A percentile compares a stretch with the other conserved stretches of the same genome.
Evolutionary conservation across 1,140 invertebrate species (phyloP).

Genomic region (Platorchestia sp.): DNA sequence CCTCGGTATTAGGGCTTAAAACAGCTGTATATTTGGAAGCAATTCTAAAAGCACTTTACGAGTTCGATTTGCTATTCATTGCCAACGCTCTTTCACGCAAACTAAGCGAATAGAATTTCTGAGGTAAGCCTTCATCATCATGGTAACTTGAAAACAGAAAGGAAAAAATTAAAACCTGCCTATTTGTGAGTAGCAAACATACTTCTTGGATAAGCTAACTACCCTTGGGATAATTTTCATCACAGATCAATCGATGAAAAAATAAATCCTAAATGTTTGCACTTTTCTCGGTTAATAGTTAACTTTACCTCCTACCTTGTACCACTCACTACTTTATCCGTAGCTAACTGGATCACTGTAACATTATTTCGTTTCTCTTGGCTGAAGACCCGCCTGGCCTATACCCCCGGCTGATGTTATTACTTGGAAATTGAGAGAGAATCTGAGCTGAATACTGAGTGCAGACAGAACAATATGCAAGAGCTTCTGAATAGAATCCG

Average conservation of each 20-base stretch:
- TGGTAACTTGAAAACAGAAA: neutral
- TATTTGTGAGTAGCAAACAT: neutral
- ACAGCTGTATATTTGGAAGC: too few relatives aligned
- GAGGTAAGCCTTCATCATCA: neutral
- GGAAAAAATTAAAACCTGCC: neutral
- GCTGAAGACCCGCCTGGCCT: neutral
- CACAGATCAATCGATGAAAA: too few relatives aligned
- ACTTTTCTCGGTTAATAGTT: neutral
- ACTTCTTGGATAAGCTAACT: neutral
- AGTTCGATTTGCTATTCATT: neutral
- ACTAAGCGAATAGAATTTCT: too few relatives aligned
- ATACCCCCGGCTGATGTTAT: constrained; percentile 13
- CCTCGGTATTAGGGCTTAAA: too few relatives aligned
- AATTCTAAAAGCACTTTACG: neutral
- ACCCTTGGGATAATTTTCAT: too few relatives aligned
- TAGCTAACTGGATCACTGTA: neutral
- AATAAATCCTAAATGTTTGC: too few relatives aligned
- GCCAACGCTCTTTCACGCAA: neutral
- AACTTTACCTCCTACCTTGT: neutral
- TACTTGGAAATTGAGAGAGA: constrained; percentile 52
- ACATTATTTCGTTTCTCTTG: neutral
- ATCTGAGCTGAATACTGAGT: constrained; percentile 45
- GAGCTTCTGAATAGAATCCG: neutral
- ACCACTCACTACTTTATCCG: neutral
- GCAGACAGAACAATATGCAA: constrained; percentile 10